Evolutionary conservation across 2,888 invertebrate genomes (phyloP), one percentile per base, ranked within the genome.

Genomic region (Chesias legatella): DNA sequence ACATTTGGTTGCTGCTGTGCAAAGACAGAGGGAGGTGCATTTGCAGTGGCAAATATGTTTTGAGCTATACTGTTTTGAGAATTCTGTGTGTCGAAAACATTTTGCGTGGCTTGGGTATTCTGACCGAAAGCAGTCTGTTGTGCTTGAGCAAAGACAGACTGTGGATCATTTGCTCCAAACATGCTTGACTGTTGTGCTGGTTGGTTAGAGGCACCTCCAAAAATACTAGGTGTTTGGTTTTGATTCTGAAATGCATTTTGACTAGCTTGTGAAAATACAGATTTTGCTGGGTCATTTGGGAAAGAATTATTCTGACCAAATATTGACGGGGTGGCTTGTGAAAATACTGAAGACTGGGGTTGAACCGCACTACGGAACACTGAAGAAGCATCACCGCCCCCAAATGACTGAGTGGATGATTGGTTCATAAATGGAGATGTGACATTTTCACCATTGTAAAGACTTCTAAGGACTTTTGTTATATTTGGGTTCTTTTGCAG

Each of bases 331-430:
- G 54, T 38, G 40, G 59, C 33, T 51, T 49, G 51, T 24, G 51
- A 30, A 40, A 54, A 39, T 38, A 58, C 46, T 25, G 48, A 43
- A 29, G 33, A 46, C 42, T 48, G 23, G 0, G 35, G 35, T 43
- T 77, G 79, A 1, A 64, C 59, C 5, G 79, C 80, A 53, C 66
- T 74, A 2, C 72, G 63, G 41, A 84, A 85, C 38, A 85, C 48
- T 6, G 81, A 79, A 20, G 79, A 62, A 10, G 78, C 79, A 43
- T 48, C 51, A 9, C 36, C 52, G 11, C 40, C 38, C 9, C 41
- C 50, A 20, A 50, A 48, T 10, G 76, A 73, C 11, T 63, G 43
- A 32, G 30, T 6, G 1, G 38, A 52, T 6, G 47, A 56, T 29
- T 58, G 63, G 3, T 50, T 58, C 6, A 52, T 35, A 43, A 78